Conservation (phyloP, 1,140 invertebrate species). For the Steinernema khuongi region DNA sequence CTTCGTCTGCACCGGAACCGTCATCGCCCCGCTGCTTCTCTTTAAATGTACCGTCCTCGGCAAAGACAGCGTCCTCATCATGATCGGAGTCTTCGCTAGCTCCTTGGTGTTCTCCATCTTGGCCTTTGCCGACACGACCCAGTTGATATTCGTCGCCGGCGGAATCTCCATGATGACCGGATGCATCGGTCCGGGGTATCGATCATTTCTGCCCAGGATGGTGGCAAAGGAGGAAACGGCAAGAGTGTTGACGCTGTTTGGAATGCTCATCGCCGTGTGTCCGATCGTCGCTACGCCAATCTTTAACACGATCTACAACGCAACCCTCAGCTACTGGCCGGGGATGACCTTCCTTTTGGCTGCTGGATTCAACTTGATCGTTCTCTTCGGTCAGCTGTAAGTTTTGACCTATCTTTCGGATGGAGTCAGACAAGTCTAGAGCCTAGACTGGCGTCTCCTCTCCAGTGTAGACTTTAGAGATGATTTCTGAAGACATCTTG, state of each 20-base stretch:
- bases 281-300: conserved; percentile 33
- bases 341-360: conserved; percentile 33
- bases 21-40: not conserved
- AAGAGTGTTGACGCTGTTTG: conserved; percentile 30
- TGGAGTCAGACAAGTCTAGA: not conserved
- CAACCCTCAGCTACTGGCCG: conserved; percentile 29
- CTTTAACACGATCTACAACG: conserved; percentile 35
- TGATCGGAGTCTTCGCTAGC: conserved; percentile 17
- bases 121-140: conserved; percentile 23
- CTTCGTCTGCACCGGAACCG: conserved; percentile 23
- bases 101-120: conserved; percentile 27
- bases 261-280: conserved; percentile 30
- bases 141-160: conserved; percentile 27
- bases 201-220: conserved; percentile 38
- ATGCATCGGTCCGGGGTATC: conserved; percentile 27
- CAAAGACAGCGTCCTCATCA: conserved; percentile 27
- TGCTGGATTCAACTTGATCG: conserved; percentile 23
- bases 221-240: conserved; percentile 39
- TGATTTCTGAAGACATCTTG: conserved; percentile 11
- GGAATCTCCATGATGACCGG: conserved; percentile 9
- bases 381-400: conserved; percentile 33
- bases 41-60: conserved; percentile 5
- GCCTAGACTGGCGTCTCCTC: no score
- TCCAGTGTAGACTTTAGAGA: conserved; percentile 14
- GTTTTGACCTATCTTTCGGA: conserved; percentile 19